Conservation (phyloP, 2,113 vertebrate species). For the Pithys albifrons region DNA sequence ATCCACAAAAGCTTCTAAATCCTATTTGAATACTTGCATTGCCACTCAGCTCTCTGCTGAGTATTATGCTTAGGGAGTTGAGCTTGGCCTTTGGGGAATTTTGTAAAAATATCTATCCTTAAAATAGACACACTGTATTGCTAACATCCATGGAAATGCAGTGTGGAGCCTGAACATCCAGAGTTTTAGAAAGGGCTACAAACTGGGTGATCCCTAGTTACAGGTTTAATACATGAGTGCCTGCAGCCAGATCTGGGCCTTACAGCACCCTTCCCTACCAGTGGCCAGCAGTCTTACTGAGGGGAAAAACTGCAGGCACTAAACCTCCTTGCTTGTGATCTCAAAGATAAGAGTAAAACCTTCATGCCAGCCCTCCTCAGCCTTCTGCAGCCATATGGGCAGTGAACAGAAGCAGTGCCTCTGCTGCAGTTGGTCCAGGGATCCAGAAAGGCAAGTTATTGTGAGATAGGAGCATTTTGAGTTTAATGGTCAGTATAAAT, state of each 20-base stretch:
- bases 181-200: background rate
- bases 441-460: background rate
- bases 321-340: fast-evolving
- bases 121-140: background rate
- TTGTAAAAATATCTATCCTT: background rate
- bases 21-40: background rate
- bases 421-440: background rate
- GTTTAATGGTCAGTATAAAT: background rate
- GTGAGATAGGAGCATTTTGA: background rate
- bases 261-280: background rate
- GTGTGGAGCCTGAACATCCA: background rate
- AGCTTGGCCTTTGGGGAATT: background rate
- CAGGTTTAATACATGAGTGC: background rate
- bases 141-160: background rate
- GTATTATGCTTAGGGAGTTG: background rate
- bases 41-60: background rate
- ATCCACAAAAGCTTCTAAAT: background rate
- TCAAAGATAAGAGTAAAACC: background rate
- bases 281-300: background rate
- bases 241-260: background rate
- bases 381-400: background rate
- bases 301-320: background rate
- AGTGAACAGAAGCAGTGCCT: background rate
- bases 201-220: background rate
- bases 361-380: background rate